A percentile compares a stretch with the other conserved stretches of the same genome.
These are phyloP conservation scores for Zoanthus sociatus DNA, from an alignment of 92 coral and sea anemone genomes.

Conservation along the genomic window DNA sequence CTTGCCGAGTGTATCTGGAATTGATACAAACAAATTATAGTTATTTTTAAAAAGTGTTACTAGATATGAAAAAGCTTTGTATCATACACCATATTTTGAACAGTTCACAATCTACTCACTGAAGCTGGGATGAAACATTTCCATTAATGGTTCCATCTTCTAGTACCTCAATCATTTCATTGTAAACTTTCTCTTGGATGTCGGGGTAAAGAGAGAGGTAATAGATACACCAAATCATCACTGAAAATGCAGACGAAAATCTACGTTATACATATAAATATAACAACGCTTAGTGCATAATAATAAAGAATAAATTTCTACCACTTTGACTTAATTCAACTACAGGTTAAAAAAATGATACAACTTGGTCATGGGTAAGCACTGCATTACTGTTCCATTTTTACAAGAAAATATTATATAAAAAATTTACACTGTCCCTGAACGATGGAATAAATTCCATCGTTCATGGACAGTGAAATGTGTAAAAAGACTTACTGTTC, in stretches of 20 bases:
- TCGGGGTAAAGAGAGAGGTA: constrained; percentile 89
- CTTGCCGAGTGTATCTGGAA: constrained; percentile 89
- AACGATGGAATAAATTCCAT: no score
- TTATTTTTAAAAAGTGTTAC: background rate
- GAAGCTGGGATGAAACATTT: constrained; percentile 69
- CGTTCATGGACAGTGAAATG: no score
- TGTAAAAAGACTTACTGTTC: constrained; percentile 70
- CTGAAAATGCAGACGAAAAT: constrained; percentile 50
- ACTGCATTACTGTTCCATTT: no score
- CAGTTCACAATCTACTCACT: constrained; percentile 58
- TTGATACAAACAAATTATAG: no score
- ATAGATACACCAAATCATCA: constrained; percentile 91
- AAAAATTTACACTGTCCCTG: no score
- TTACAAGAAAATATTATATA: no score
- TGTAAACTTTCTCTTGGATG: constrained; percentile 85
- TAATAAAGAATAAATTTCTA: no score
- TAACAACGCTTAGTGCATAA: no score
- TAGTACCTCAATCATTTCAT: constrained; percentile 80
- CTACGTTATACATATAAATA: no score
- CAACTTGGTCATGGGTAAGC: no score
- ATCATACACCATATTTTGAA: background rate
- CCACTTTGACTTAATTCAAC: no score
- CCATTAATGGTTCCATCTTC: constrained; percentile 85
- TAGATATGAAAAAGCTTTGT: background rate
- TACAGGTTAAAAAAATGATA: no score